Evolutionary conservation across 1,140 invertebrate genomes (phyloP).

Genomic region (Pseudomyrmex sp.): DNA sequence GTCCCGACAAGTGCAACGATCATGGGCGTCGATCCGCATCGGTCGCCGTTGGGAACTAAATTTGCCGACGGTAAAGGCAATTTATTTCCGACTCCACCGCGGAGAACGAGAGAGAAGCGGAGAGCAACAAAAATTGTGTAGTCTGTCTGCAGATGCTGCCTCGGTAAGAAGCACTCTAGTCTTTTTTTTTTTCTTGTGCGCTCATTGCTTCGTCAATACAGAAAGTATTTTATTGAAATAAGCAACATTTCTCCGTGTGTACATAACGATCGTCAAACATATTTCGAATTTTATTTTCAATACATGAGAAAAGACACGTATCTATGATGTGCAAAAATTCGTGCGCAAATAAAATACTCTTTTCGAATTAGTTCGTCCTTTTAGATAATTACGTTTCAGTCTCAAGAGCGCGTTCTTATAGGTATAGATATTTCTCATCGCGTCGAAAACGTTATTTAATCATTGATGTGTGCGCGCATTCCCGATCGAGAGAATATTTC

Average conservation of each 20-base stretch:
- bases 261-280: neutral
- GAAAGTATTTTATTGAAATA: slow-evolving; percentile 15
- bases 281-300: neutral
- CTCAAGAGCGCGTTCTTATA: neutral
- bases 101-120: neutral
- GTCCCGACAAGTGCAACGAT: slow-evolving; percentile 55
- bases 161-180: slow-evolving; percentile 14
- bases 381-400: no score
- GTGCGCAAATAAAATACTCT: no score
- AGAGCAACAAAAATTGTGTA: slow-evolving; percentile 44
- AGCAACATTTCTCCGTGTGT: neutral
- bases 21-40: slow-evolving; percentile 41
- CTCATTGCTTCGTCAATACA: slow-evolving; percentile 5
- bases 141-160: slow-evolving; percentile 15
- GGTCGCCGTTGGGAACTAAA: slow-evolving; percentile 53
- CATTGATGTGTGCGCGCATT: neutral
- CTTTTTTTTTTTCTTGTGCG: neutral
- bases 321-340: no score
- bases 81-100: slow-evolving; percentile 44
- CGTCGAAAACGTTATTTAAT: neutral
- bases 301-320: no score
- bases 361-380: no score
- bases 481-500: neutral
- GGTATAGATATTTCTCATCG: slow-evolving; percentile 8
- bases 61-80: slow-evolving; percentile 57